These are phyloP conservation scores for Sinelater perroti DNA, from an alignment of 2,888 invertebrate species.

Conservation along the genomic window DNA sequence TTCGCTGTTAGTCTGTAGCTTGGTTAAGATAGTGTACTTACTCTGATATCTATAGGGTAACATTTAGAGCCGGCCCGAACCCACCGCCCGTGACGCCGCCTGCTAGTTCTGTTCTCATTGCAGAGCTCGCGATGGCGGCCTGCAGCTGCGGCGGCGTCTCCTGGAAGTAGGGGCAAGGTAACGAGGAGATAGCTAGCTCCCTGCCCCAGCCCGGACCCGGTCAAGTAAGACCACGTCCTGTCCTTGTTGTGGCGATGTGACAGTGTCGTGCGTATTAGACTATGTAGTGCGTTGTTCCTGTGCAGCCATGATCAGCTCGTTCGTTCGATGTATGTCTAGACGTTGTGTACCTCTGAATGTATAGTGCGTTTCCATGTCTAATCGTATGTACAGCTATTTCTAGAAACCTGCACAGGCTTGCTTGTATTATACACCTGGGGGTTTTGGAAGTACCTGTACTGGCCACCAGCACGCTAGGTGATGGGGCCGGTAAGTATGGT, in stretches of 20 bases:
- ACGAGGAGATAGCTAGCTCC: conserved; percentile 70
- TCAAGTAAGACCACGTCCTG: conserved; percentile 62
- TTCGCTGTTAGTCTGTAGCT: conserved; percentile 28
- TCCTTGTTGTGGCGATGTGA: conserved; percentile 63
- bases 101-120: conserved; percentile 69
- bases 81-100: conserved; percentile 59
- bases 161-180: conserved; percentile 71
- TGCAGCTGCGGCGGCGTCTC: conserved; percentile 67
- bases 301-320: conserved; percentile 60
- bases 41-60: conserved; percentile 42
- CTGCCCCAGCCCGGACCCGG: conserved; percentile 59
- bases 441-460: conserved; percentile 50
- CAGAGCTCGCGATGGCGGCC: conserved; percentile 65
- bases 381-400: conserved; percentile 43
- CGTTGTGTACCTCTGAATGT: conserved; percentile 53
- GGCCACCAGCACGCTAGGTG: conserved; percentile 50
- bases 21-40: conserved; percentile 40
- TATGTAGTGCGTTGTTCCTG: conserved; percentile 61
- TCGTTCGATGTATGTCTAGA: conserved; percentile 62
- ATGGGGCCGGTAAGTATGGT: conserved; percentile 45
- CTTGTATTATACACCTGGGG: conserved; percentile 37
- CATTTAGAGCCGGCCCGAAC: conserved; percentile 39
- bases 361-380: conserved; percentile 44
- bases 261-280: conserved; percentile 58
- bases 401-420: conserved; percentile 41